Percentiles rank a stretch among this genome's conserved stretches.
Evolutionary conservation across 2,797 vertebrate species (phyloP).

Genomic region (Neosilurus hyrtlii): DNA sequence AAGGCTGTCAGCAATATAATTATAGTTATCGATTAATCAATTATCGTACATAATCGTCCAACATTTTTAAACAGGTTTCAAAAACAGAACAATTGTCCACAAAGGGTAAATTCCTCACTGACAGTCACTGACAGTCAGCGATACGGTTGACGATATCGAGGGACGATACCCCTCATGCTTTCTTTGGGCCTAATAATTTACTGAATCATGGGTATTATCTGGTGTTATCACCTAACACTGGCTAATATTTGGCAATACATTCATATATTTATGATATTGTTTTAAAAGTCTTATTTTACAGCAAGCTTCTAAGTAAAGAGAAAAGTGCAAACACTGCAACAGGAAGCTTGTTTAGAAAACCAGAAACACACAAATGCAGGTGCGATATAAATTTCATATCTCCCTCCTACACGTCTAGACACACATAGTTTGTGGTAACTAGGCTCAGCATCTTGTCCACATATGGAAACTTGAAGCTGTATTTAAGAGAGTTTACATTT

Average conservation of each 20-base stretch:
- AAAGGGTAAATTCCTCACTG: too few species aligned
- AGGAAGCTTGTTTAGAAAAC: conserved; percentile 11
- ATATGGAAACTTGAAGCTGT: conserved; percentile 17
- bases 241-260: neutral
- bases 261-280: neutral
- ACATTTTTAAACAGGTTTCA: too few species aligned
- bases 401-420: neutral
- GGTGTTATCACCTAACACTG: neutral
- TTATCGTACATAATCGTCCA: too few species aligned
- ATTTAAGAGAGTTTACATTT: neutral
- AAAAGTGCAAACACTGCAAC: conserved; percentile 16
- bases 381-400: conserved; percentile 2
- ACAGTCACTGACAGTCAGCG: too few species aligned
- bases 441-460: neutral
- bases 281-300: neutral
- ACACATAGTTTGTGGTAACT: neutral
- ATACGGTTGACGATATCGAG: too few species aligned
- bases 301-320: neutral
- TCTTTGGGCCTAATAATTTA: too few species aligned
- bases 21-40: too few species aligned
- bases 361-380: neutral
- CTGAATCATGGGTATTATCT: too few species aligned
- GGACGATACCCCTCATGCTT: too few species aligned
- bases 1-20: too few species aligned
- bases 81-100: too few species aligned